These are phyloP conservation scores for Stictonetta naevosa DNA, from an alignment of 2,113 vertebrate species.

Conservation along the genomic window DNA sequence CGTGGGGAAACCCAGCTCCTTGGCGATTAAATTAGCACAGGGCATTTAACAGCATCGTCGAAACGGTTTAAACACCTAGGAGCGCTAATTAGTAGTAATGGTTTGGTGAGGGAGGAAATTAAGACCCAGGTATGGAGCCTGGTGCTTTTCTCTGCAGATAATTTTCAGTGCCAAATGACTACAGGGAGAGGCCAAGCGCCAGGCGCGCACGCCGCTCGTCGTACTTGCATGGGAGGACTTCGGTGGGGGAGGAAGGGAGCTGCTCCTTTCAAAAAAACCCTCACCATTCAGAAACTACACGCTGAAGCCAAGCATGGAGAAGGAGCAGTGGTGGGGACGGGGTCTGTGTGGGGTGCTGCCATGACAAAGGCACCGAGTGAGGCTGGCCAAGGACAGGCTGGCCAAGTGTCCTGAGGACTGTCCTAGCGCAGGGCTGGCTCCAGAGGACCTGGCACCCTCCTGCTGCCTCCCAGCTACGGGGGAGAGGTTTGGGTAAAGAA, in stretches of 20 bases:
- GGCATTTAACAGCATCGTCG: constrained; percentile 16
- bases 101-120: constrained; percentile 53
- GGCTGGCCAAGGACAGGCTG: not conserved
- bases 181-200: constrained; percentile 10
- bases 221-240: not conserved
- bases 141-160: constrained; percentile 51
- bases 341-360: not conserved
- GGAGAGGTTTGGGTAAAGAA: not conserved
- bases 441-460: not conserved
- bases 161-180: constrained; percentile 56
- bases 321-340: not conserved
- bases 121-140: constrained; percentile 48
- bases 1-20: constrained; percentile 28
- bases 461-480: not conserved
- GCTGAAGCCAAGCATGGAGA: not conserved
- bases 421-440: not conserved
- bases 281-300: not conserved
- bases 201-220: not conserved
- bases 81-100: constrained; percentile 45
- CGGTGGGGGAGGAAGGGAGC: not conserved
- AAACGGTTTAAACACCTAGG: constrained; percentile 44
- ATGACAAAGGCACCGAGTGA: not conserved
- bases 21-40: not conserved
- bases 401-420: not conserved
- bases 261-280: not conserved